Conservation (phyloP, 2,113 vertebrate genomes). For the Entomyzon cyanotis region DNA sequence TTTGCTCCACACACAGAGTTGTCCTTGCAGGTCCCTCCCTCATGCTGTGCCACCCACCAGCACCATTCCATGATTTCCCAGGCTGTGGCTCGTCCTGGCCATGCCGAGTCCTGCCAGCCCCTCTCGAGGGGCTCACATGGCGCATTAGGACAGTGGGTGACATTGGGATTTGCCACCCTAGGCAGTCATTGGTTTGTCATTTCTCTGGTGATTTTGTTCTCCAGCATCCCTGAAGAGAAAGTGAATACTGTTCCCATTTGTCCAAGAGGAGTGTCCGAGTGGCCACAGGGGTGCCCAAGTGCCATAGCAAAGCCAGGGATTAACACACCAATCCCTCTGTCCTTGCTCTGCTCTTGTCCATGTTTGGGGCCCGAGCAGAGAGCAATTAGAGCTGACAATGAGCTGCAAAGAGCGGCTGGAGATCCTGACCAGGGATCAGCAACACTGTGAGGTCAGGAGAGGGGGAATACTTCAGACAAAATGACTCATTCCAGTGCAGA, state of each 20-base stretch:
- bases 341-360: neutral
- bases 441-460: neutral
- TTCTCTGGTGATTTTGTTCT: neutral
- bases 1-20: neutral
- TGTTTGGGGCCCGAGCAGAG: neutral
- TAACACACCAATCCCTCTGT: neutral
- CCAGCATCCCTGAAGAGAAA: neutral
- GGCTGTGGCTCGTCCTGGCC: neutral
- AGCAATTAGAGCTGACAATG: slow-evolving; percentile 9
- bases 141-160: neutral
- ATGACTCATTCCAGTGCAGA: neutral
- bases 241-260: neutral
- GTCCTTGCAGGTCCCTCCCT: neutral
- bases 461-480: neutral
- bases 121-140: rapidly evolving
- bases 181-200: neutral
- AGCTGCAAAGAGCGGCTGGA: neutral
- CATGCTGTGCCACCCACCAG: neutral
- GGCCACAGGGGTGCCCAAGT: neutral
- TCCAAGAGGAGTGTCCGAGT: neutral
- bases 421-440: neutral
- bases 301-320: neutral
- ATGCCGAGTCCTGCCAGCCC: neutral
- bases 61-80: too few relatives aligned
- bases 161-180: neutral